These are phyloP conservation scores for Agelas oroides DNA, from an alignment of 37 sponge, comb jelly and placozoan genomes.

Conservation along the genomic window DNA sequence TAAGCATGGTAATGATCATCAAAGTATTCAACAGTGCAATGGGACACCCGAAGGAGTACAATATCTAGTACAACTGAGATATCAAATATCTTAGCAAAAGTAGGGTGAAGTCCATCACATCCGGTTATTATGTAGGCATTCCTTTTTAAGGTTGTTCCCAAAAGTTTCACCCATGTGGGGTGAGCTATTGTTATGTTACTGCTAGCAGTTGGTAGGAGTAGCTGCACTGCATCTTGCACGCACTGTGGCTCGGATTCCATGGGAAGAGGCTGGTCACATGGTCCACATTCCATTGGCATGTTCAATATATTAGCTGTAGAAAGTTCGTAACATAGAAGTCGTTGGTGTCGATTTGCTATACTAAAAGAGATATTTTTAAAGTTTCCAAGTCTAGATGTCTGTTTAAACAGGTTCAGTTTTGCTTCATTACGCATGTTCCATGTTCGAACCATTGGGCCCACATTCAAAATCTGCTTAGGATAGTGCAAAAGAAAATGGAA, in stretches of 20 bases:
- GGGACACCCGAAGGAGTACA: background rate
- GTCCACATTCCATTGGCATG: slow-evolving; percentile 14
- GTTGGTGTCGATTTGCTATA: slow-evolving; percentile 41
- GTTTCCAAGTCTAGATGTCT: slow-evolving; percentile 6
- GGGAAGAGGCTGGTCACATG: background rate
- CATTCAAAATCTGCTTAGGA: slow-evolving; percentile 30
- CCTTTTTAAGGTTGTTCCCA: slow-evolving; percentile 1
- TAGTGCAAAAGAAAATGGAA: slow-evolving; percentile 45
- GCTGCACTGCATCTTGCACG: background rate
- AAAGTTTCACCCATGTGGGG: slow-evolving; percentile 24
- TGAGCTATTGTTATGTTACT: slow-evolving; percentile 9
- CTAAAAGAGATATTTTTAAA: slow-evolving; percentile 49
- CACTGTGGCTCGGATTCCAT: background rate
- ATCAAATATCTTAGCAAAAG: slow-evolving; percentile 31
- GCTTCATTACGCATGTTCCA: slow-evolving; percentile 67
- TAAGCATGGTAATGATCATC: slow-evolving; percentile 64
- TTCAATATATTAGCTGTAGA: background rate
- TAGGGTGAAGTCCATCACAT: slow-evolving; percentile 39
- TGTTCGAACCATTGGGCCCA: slow-evolving; percentile 47
- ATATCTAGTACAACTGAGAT: slow-evolving; percentile 15
- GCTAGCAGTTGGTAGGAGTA: slow-evolving; percentile 16
- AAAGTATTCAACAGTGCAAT: slow-evolving; percentile 23
- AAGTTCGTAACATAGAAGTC: slow-evolving; percentile 25
- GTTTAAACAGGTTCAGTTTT: slow-evolving; percentile 44
- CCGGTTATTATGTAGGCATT: slow-evolving; percentile 38